Evolutionary conservation across 2,797 vertebrate species (phyloP).

Genomic region (Clarias laeviceps): DNA sequence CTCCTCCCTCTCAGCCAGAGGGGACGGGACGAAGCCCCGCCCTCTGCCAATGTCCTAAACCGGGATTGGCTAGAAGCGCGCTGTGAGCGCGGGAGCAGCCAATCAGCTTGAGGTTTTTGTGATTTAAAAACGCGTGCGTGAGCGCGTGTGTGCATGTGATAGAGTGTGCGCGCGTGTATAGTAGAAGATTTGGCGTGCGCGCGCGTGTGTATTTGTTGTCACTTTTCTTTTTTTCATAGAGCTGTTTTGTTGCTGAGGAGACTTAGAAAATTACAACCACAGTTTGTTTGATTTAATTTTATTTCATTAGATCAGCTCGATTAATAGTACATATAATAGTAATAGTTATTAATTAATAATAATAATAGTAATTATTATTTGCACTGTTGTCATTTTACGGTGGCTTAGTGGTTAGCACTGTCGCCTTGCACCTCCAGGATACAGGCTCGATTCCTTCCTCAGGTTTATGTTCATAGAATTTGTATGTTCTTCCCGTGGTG

Average conservation of each 20-base stretch:
- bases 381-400: too few relatives aligned
- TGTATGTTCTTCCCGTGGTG: too few relatives aligned
- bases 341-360: too few relatives aligned
- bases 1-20: conserved; percentile 55
- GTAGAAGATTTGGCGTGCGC: conserved; percentile 4
- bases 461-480: too few relatives aligned
- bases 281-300: neutral
- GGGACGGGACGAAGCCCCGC: conserved; percentile 64
- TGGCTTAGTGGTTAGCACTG: too few relatives aligned
- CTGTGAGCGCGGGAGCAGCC: conserved; percentile 33
- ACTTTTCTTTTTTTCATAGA: neutral
- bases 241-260: neutral
- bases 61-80: conserved; percentile 62
- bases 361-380: too few relatives aligned
- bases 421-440: too few relatives aligned
- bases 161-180: conserved; percentile 58
- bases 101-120: conserved; percentile 49
- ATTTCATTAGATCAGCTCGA: neutral
- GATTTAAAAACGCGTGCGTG: conserved; percentile 64
- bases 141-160: neutral
- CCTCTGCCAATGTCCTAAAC: conserved; percentile 72
- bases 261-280: neutral
- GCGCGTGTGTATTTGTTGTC: conserved; percentile 22
- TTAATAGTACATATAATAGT: neutral
- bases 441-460: too few relatives aligned